phyloP scores from a whole-genome alignment of 2,888 invertebrate species.

The Villa cingulata region DNA sequence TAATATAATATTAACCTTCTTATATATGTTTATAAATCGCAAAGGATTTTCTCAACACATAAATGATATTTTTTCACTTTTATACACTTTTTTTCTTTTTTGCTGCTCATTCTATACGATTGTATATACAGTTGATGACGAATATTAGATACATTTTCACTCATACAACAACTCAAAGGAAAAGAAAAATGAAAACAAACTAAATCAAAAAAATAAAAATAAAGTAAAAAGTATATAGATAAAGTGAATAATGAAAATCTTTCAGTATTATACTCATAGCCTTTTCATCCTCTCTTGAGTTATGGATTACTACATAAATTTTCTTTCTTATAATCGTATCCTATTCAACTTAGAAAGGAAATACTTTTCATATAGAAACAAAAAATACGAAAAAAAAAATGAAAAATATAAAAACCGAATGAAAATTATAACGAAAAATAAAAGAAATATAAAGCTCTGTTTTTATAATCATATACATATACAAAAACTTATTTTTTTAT shows the following conservation, averaged over 20 bases:
- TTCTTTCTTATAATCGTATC: conserved; percentile 8
- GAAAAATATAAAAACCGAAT: too few species aligned
- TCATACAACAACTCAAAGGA: too few species aligned
- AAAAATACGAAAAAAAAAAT: too few species aligned
- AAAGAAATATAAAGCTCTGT: conserved; percentile 5
- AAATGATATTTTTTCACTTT: neutral
- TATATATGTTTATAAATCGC: neutral
- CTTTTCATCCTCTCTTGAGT: conserved; percentile 11
- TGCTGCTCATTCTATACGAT: too few species aligned
- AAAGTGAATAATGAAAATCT: neutral
- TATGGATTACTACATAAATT: conserved; percentile 10
- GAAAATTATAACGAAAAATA: neutral
- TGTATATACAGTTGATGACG: too few species aligned
- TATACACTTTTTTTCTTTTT: neutral
- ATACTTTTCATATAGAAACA: conserved; percentile 2
- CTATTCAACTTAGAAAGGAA: conserved; percentile 6
- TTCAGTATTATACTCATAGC: too few species aligned
- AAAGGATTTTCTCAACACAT: too few species aligned
- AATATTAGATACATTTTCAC: neutral
- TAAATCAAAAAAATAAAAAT: neutral
- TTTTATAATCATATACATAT: neutral
- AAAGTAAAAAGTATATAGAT: too few species aligned
- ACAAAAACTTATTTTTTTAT: conserved; percentile 9
- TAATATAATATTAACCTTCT: conserved; percentile 1
- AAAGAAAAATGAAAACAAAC: too few species aligned